These are phyloP conservation scores for Xerus rutilus DNA, from an alignment of 2,797 vertebrate species.

Conservation along the genomic window DNA sequence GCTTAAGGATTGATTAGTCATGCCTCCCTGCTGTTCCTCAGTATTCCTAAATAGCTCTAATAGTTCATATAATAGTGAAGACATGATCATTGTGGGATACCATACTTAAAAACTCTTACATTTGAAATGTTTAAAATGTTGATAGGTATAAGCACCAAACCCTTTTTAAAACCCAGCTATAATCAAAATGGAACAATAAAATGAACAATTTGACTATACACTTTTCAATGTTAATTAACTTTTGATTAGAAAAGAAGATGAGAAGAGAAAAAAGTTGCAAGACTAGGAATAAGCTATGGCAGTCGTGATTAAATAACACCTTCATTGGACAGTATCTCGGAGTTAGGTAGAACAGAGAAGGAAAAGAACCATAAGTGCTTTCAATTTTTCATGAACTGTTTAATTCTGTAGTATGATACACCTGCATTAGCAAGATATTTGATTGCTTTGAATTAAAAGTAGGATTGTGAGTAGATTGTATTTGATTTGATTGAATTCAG, in stretches of 20 bases:
- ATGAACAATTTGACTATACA: constrained; percentile 21
- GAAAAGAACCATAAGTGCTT: background rate
- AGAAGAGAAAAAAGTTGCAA: background rate
- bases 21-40: background rate
- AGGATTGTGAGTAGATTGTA: constrained; percentile 11
- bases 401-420: background rate
- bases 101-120: background rate
- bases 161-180: background rate
- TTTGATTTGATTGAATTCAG: background rate
- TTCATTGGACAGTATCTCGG: background rate
- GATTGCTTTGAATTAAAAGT: constrained; percentile 47
- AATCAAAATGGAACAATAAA: constrained; percentile 16
- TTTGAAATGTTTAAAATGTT: constrained; percentile 22
- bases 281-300: background rate
- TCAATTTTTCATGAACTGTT: background rate
- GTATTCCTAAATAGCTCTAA: background rate
- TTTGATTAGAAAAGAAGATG: constrained; percentile 45
- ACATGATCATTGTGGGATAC: background rate
- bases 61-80: background rate
- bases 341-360: background rate
- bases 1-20: background rate
- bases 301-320: background rate
- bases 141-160: background rate
- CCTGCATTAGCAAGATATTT: background rate
- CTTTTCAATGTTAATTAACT: background rate